These are phyloP conservation scores for Trigoniulus corallinus DNA, from an alignment of 1,140 invertebrate genomes.

Conservation along the genomic window DNA sequence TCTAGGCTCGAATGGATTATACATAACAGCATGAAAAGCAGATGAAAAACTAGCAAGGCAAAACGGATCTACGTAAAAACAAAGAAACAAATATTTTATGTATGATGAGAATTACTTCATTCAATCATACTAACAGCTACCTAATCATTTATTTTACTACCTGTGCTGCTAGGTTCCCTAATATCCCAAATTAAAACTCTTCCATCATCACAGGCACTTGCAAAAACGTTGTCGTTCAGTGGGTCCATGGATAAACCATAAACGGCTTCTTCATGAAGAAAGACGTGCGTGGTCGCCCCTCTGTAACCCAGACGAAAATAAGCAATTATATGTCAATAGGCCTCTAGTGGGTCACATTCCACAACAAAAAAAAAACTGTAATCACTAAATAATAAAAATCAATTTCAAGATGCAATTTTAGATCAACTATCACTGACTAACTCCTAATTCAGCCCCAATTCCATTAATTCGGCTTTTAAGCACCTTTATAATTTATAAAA, in stretches of 20 bases:
- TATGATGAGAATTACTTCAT: too few relatives aligned
- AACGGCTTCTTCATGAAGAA: conserved; percentile 71
- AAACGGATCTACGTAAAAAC: conserved; percentile 45
- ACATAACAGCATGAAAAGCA: conserved; percentile 78
- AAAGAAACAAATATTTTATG: conserved; percentile 16
- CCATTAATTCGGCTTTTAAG: too few relatives aligned
- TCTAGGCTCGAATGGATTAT: conserved; percentile 64
- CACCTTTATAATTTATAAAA: too few relatives aligned
- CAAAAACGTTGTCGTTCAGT: conserved; percentile 59
- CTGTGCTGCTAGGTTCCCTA: conserved; percentile 39
- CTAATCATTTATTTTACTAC: conserved; percentile 18
- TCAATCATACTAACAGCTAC: background rate
- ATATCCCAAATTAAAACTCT: conserved; percentile 70
- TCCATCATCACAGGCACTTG: conserved; percentile 81
- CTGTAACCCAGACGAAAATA: conserved; percentile 28
- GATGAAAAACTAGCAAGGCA: conserved; percentile 45
- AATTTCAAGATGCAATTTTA: too few relatives aligned
- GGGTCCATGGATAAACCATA: conserved; percentile 76
- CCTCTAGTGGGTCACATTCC: background rate
- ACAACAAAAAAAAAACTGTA: background rate
- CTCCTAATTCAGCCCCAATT: too few relatives aligned
- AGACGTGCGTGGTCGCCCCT: conserved; percentile 49
- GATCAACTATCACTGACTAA: too few relatives aligned
- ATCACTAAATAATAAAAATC: conserved; percentile 4
- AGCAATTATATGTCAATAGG: conserved; percentile 4